Evolutionary conservation across 2,888 invertebrate species (phyloP).

Genomic region (Tachina fera): DNA sequence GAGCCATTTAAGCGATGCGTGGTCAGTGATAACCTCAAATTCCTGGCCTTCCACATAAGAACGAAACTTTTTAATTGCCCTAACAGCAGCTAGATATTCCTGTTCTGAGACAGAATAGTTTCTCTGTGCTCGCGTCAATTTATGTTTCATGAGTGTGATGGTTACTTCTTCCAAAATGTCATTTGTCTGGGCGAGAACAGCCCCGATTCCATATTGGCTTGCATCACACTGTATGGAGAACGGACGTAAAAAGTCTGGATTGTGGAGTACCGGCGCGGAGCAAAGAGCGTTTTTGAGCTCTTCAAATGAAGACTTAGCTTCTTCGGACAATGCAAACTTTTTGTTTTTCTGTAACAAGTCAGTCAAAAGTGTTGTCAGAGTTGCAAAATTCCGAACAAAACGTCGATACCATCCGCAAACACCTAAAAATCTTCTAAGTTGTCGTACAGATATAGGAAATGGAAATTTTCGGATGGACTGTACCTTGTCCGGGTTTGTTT

Average conservation of each 20-base stretch:
- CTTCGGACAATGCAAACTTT: constrained; percentile 12
- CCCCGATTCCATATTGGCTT: not conserved
- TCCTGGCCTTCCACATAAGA: not conserved
- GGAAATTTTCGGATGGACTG: constrained; percentile 2
- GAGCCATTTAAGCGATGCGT: too few relatives aligned
- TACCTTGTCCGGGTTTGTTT: constrained; percentile 22
- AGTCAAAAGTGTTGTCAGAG: constrained; percentile 16
- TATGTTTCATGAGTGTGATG: constrained; percentile 1
- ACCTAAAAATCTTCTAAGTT: constrained; percentile 25
- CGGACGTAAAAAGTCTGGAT: not conserved
- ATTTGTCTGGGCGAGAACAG: constrained; percentile 1
- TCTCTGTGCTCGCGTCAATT: constrained; percentile 3
- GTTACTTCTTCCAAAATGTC: not conserved
- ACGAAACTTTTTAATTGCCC: not conserved
- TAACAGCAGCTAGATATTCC: not conserved
- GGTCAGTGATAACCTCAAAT: not conserved
- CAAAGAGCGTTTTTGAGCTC: not conserved
- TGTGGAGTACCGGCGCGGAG: not conserved
- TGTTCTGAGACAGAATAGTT: constrained; percentile 24
- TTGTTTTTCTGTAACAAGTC: constrained; percentile 25
- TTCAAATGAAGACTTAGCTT: constrained; percentile 16
- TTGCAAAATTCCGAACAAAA: constrained; percentile 22
- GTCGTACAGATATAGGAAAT: constrained; percentile 13
- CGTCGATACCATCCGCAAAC: constrained; percentile 22
- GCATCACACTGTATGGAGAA: constrained; percentile 20